A percentile compares a stretch with the other conserved stretches of the same genome.
phyloP scores from a whole-genome alignment of 2,113 vertebrate species.

The Tor tambroides region DNA sequence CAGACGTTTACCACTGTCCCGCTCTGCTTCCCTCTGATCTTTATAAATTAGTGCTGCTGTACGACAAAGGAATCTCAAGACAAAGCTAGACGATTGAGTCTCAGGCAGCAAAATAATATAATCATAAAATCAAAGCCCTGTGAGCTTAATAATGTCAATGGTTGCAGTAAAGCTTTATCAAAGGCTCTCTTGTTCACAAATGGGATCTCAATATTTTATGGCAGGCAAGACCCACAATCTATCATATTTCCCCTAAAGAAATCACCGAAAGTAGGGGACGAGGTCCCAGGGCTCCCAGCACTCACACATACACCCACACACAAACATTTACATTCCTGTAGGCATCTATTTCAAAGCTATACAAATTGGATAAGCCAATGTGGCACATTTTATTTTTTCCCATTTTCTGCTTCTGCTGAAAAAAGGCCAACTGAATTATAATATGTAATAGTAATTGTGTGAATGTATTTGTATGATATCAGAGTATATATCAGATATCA shows the following conservation, averaged over 20 bases:
- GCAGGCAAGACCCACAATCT: conserved; percentile 22
- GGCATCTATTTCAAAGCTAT: neutral
- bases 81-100: neutral
- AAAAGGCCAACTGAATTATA: too few species aligned
- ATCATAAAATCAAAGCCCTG: conserved; percentile 31
- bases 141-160: conserved; percentile 37
- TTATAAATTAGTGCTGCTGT: neutral
- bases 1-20: neutral
- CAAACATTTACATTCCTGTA: neutral
- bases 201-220: conserved; percentile 23
- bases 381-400: too few species aligned
- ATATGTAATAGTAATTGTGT: too few species aligned
- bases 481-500: too few species aligned
- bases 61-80: neutral
- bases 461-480: too few species aligned
- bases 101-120: conserved; percentile 21
- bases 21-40: neutral
- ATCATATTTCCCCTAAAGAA: neutral
- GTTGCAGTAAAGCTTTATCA: neutral
- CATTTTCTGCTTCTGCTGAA: too few species aligned
- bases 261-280: neutral
- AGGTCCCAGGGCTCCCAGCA: neutral
- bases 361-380: neutral
- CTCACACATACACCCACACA: neutral
- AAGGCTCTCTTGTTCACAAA: conserved; percentile 10